A percentile compares a stretch with the other conserved stretches of the same genome.
Evolutionary conservation across 2,113 vertebrate genomes (phyloP).

Genomic region (Charina bottae): DNA sequence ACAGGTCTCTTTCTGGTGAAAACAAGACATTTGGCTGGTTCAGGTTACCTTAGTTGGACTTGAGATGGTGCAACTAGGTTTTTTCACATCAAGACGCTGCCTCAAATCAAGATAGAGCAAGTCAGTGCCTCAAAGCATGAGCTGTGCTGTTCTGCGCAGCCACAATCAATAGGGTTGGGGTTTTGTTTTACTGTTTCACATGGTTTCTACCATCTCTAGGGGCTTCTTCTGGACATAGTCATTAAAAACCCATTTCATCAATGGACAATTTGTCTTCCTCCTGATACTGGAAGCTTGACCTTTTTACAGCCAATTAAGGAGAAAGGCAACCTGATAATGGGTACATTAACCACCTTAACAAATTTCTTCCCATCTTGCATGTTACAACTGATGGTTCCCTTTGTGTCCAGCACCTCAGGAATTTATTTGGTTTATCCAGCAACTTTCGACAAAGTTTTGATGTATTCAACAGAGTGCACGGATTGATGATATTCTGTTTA

Average conservation of each 20-base stretch:
- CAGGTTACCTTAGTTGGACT: not conserved
- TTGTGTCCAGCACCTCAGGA: not conserved
- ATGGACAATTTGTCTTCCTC: not conserved
- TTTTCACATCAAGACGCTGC: not conserved
- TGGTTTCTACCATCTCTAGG: not conserved
- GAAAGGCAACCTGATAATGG: not conserved
- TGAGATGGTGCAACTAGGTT: not conserved
- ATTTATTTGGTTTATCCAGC: not conserved
- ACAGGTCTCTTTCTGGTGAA: not conserved
- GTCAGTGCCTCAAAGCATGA: not conserved
- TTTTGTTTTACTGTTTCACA: not conserved
- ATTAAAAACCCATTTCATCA: not conserved
- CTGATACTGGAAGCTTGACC: not conserved
- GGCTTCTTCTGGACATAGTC: not conserved
- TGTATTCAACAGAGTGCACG: accelerated
- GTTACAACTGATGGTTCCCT: not conserved
- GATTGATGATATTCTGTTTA: not conserved
- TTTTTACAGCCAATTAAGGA: not conserved
- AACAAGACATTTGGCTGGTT: not conserved
- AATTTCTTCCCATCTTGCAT: not conserved
- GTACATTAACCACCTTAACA: not conserved
- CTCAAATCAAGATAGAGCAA: not conserved
- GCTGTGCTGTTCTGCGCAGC: not conserved
- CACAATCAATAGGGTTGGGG: not conserved
- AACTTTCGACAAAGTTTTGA: not conserved